Evolutionary conservation across 2,888 invertebrate species (phyloP).

Genomic region (Andrena fulva): DNA sequence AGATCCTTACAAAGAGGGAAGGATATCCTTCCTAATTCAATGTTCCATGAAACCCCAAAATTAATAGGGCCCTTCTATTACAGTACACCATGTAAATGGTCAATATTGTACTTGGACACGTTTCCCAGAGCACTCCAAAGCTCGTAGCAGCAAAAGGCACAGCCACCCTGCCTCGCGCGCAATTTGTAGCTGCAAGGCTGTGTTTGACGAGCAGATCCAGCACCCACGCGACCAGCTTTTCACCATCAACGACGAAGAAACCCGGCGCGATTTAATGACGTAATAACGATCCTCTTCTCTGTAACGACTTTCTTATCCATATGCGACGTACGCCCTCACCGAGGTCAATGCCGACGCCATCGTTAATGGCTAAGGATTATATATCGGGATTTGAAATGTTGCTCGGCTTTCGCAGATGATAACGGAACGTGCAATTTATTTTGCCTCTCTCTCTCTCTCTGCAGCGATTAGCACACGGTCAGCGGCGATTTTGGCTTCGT

Average conservation of each 20-base stretch:
- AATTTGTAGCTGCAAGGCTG: constrained; percentile 65
- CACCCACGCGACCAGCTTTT: constrained; percentile 27
- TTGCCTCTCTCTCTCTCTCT: constrained; percentile 3
- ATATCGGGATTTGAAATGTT: constrained; percentile 40
- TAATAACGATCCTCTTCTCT: constrained; percentile 20
- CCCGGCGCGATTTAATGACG: constrained; percentile 21
- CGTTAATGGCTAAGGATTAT: constrained; percentile 27
- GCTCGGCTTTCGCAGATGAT: constrained; percentile 17
- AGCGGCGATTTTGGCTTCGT: constrained; percentile 1
- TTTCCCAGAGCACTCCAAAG: too few species aligned
- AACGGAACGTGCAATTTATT: constrained; percentile 34
- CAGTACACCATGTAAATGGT: too few species aligned
- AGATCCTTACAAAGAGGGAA: too few species aligned
- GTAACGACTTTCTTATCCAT: constrained; percentile 31
- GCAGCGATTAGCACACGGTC: not conserved
- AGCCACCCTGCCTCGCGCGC: constrained; percentile 33
- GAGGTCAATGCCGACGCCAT: constrained; percentile 49
- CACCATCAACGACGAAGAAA: not conserved
- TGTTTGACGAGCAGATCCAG: constrained; percentile 36
- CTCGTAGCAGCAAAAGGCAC: constrained; percentile 25
- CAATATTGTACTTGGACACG: too few species aligned
- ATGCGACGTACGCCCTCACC: constrained; percentile 1
- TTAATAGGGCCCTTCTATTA: too few species aligned
- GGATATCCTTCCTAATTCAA: too few species aligned
- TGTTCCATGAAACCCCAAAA: too few species aligned